A percentile compares a stretch with the other conserved stretches of the same genome.
Conservation (phyloP, 2,113 vertebrate species). For the Coturnix japonica region DNA sequence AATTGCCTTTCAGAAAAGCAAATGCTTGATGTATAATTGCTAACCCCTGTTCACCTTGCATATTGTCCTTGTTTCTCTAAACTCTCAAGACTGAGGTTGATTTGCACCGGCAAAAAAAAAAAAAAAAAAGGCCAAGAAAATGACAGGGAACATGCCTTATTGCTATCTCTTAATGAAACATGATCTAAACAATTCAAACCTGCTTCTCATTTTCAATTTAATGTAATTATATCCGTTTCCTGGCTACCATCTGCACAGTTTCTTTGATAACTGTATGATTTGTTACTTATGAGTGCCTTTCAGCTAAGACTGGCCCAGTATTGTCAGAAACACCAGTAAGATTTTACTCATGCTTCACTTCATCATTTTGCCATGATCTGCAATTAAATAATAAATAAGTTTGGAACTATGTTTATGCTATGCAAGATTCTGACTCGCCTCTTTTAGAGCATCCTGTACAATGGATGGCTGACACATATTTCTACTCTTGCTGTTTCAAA, state of each 20-base stretch:
- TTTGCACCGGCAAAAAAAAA: neutral
- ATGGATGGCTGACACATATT: neutral
- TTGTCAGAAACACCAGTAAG: neutral
- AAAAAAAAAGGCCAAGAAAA: neutral
- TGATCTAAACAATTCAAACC: neutral
- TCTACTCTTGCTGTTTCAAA: neutral
- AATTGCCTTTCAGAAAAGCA: neutral
- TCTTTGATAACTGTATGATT: neutral
- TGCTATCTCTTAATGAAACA: neutral
- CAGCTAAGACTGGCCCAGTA: neutral
- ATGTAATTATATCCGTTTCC: neutral
- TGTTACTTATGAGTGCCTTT: neutral
- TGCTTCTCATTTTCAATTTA: neutral
- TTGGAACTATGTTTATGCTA: neutral
- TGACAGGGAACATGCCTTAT: neutral
- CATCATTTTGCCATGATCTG: neutral
- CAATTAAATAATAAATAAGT: slow-evolving; percentile 14
- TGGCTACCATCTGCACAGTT: neutral
- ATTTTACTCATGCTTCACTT: neutral
- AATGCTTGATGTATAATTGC: neutral
- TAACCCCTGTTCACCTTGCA: neutral
- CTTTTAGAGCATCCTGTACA: neutral
- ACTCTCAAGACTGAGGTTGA: neutral
- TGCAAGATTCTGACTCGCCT: neutral
- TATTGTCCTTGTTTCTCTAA: neutral